A percentile compares a stretch with the other conserved stretches of the same genome.
These are phyloP conservation scores for Mustela lutreola DNA, from an alignment of 2,113 vertebrate genomes.

Conservation along the genomic window DNA sequence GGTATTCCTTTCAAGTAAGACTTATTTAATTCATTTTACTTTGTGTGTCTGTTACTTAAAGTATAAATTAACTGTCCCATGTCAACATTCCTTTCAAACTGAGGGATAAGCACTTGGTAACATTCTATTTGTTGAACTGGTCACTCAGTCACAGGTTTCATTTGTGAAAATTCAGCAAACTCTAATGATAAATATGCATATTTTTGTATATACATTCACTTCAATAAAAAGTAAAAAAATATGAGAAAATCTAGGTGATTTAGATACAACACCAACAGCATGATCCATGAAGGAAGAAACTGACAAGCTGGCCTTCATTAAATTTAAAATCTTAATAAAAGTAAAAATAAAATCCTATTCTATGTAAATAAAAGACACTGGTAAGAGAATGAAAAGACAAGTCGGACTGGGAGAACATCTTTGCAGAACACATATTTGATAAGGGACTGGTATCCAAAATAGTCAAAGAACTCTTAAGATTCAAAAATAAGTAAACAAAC, in stretches of 20 bases:
- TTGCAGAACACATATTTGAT: background rate
- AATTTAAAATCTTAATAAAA: slow-evolving; percentile 21
- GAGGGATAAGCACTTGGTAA: background rate
- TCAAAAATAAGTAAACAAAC: background rate
- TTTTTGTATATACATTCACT: background rate
- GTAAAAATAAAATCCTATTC: background rate
- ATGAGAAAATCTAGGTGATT: background rate
- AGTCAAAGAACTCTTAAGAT: background rate
- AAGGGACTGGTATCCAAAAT: background rate
- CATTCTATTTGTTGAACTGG: background rate
- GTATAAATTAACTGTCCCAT: background rate
- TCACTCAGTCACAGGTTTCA: background rate
- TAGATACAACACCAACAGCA: background rate
- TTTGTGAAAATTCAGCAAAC: background rate
- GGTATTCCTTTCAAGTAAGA: background rate
- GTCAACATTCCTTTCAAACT: background rate
- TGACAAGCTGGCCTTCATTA: background rate
- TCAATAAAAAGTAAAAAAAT: background rate
- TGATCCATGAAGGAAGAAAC: background rate
- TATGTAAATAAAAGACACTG: background rate
- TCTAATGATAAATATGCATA: background rate
- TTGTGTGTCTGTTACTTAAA: background rate
- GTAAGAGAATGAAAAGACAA: background rate
- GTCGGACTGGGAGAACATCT: background rate
- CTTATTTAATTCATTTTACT: background rate